These are phyloP conservation scores for Lepidurus couesii DNA, from an alignment of 1,140 invertebrate genomes.

Conservation along the genomic window DNA sequence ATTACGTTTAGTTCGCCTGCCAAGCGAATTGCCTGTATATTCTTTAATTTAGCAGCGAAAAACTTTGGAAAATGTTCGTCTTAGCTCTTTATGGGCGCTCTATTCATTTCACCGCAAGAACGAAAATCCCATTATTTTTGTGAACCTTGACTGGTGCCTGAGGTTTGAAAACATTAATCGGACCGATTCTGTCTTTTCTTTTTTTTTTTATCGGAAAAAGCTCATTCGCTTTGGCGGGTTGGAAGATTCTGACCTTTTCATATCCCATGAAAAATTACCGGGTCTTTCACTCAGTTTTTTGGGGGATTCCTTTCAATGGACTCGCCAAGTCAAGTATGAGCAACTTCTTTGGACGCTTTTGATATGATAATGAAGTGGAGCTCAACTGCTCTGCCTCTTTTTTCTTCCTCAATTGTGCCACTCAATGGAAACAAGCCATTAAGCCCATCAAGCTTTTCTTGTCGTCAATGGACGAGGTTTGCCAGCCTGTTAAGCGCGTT, in stretches of 20 bases:
- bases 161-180: not conserved
- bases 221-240: not conserved
- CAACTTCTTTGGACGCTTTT: not conserved
- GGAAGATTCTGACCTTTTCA: not conserved
- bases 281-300: not conserved
- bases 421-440: conserved; percentile 22
- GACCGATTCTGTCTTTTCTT: not conserved
- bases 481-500: conserved; percentile 17
- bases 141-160: not conserved
- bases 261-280: conserved; percentile 1
- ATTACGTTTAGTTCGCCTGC: too few species aligned
- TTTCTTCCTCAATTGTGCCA: not conserved
- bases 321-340: not conserved
- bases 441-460: conserved; percentile 22
- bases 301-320: not conserved
- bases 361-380: conserved; percentile 19
- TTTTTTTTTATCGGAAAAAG: not conserved
- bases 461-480: conserved; percentile 21
- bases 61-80: not conserved
- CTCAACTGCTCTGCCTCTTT: not conserved
- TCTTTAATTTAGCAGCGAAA: conserved; percentile 1
- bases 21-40: not conserved
- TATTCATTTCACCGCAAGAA: not conserved
- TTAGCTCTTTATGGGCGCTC: not conserved
- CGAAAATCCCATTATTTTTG: not conserved